These are phyloP conservation scores for Petroica traversi DNA, from an alignment of 2,113 vertebrate species.

Conservation along the genomic window DNA sequence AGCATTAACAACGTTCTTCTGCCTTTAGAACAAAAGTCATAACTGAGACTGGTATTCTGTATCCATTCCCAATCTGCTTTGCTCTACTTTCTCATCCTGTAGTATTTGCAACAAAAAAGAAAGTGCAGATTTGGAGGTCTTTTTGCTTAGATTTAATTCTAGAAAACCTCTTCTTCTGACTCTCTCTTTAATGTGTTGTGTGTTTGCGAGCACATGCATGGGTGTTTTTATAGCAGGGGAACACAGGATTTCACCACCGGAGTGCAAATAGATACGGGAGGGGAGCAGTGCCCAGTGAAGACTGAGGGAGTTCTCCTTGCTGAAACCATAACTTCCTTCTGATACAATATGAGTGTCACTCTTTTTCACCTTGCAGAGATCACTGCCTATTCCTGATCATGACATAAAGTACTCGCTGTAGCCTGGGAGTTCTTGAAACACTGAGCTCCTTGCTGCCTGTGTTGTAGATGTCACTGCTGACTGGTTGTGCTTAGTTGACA, in stretches of 20 bases:
- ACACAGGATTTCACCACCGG: neutral
- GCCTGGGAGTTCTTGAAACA: neutral
- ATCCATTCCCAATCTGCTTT: neutral
- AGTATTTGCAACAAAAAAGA: neutral
- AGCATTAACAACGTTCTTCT: neutral
- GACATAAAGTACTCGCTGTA: neutral
- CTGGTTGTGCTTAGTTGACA: neutral
- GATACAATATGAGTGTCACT: neutral
- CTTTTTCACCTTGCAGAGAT: neutral
- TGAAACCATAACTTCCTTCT: neutral
- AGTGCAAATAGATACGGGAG: neutral
- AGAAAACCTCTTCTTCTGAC: neutral
- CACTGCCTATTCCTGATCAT: neutral
- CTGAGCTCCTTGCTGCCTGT: constrained; percentile 6
- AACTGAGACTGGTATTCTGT: neutral
- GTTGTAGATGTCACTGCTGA: constrained; percentile 55
- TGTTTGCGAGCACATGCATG: neutral
- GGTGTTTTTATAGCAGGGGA: neutral
- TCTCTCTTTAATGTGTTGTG: neutral
- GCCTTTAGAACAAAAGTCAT: neutral
- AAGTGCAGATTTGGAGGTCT: neutral
- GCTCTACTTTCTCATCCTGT: neutral
- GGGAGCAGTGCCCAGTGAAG: neutral
- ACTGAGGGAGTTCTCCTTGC: neutral
- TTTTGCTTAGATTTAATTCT: neutral